phyloP scores from a whole-genome alignment of 1,140 invertebrate genomes.

The Charaxes varanes region DNA sequence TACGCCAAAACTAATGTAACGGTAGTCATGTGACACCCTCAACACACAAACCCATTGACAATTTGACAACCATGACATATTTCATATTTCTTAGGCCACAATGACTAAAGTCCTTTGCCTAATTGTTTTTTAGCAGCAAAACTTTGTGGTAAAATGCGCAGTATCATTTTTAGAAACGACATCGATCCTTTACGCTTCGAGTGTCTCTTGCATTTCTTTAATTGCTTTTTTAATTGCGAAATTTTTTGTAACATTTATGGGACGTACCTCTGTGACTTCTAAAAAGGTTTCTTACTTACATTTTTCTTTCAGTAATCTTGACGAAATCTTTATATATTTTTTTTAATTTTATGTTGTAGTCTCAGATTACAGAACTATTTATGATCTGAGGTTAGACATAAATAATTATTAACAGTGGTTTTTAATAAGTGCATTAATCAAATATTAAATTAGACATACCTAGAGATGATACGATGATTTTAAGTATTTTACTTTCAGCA shows the following conservation, averaged over 20 bases:
- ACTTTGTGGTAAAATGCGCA: slow-evolving; percentile 13
- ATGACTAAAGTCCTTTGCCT: neutral
- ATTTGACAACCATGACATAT: neutral
- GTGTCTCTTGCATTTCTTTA: slow-evolving; percentile 40
- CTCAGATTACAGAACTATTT: too few relatives aligned
- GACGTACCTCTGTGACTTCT: too few relatives aligned
- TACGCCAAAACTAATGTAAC: slow-evolving; percentile 40
- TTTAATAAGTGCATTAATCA: too few relatives aligned
- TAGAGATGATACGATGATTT: too few relatives aligned
- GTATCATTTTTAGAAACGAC: slow-evolving; percentile 48
- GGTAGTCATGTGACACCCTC: slow-evolving; percentile 44
- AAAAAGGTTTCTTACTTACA: neutral
- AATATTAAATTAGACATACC: too few relatives aligned
- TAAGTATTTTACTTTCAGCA: too few relatives aligned
- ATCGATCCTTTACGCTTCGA: slow-evolving; percentile 46
- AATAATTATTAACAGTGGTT: too few relatives aligned
- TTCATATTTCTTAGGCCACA: slow-evolving; percentile 20
- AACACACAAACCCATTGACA: slow-evolving; percentile 9
- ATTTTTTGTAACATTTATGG: too few relatives aligned
- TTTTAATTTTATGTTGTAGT: too few relatives aligned
- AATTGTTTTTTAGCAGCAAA: slow-evolving; percentile 1
- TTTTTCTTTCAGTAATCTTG: slow-evolving; percentile 4
- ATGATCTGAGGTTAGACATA: too few relatives aligned
- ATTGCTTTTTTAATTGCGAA: slow-evolving; percentile 26
- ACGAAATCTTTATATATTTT: too few relatives aligned